Conservation (phyloP, 1,140 invertebrate species). For the Melitaea cinxia region DNA sequence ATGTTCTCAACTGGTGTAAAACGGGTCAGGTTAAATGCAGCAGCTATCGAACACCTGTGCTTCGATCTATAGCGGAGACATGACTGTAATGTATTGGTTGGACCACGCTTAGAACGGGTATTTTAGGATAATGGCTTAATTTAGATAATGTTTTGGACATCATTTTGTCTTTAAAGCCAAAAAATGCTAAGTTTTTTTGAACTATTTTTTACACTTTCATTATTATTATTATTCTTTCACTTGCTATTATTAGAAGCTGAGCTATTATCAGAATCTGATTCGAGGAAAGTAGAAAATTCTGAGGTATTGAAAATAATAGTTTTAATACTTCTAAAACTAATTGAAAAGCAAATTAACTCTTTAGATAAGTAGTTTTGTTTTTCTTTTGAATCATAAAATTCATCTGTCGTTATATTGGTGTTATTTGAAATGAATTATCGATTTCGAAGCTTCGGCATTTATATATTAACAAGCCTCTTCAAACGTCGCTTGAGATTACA, state of each 20-base stretch:
- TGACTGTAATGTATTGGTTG: conserved; percentile 56
- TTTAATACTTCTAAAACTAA: no score
- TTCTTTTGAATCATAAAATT: no score
- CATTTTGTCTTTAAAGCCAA: conserved; percentile 19
- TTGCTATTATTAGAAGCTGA: no score
- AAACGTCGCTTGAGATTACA: conserved; percentile 27
- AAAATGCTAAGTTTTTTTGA: neutral
- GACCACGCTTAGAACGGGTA: conserved; percentile 29
- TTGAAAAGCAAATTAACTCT: no score
- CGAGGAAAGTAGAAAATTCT: no score
- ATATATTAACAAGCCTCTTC: conserved; percentile 35
- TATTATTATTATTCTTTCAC: no score
- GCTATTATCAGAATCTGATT: no score
- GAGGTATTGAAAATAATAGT: no score
- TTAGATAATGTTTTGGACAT: conserved; percentile 29
- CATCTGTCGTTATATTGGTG: conserved; percentile 3
- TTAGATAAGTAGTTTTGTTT: no score
- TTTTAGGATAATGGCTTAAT: conserved; percentile 48
- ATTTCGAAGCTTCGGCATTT: conserved; percentile 21
- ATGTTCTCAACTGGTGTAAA: conserved; percentile 44
- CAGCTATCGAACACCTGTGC: conserved; percentile 55
- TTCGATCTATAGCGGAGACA: conserved; percentile 56
- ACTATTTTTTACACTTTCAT: no score
- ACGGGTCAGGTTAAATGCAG: conserved; percentile 45
- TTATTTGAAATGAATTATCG: conserved; percentile 17